Evolutionary conservation across 2,888 invertebrate genomes (phyloP).

Genomic region (Eupithecia inturbata): DNA sequence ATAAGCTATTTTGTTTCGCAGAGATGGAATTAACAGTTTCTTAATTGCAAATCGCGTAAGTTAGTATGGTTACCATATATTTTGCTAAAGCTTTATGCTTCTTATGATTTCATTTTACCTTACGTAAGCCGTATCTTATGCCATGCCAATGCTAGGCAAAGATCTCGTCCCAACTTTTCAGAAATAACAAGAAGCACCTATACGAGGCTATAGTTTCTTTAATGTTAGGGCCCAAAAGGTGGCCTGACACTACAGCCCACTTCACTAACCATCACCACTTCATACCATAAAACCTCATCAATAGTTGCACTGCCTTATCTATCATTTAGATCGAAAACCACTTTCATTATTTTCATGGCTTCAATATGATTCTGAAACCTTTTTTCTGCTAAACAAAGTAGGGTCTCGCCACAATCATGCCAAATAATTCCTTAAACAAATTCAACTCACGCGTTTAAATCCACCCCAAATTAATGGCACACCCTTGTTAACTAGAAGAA

Average conservation of each 20-base stretch:
- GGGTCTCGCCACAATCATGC: conserved; percentile 23
- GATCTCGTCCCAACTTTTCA: not conserved
- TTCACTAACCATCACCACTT: too few species aligned
- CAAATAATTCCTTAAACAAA: conserved; percentile 44
- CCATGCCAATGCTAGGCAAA: not conserved
- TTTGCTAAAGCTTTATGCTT: not conserved
- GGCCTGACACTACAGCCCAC: not conserved
- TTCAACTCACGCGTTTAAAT: conserved; percentile 43
- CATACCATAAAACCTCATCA: not conserved
- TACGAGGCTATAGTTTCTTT: not conserved
- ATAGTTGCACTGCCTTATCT: not conserved
- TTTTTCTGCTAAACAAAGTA: conserved; percentile 17
- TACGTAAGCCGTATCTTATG: not conserved
- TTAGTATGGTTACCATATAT: not conserved
- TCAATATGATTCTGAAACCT: not conserved
- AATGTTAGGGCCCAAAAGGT: not conserved
- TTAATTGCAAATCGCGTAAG: not conserved
- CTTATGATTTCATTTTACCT: not conserved
- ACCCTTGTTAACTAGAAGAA: conserved; percentile 48
- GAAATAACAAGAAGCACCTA: not conserved
- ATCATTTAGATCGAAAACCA: not conserved
- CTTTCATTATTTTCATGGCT: not conserved
- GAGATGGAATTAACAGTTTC: not conserved
- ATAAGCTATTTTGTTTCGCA: not conserved
- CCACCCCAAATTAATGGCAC: conserved; percentile 47